Evolutionary conservation across 2,113 vertebrate genomes (phyloP).

Genomic region (Alligator sinensis): DNA sequence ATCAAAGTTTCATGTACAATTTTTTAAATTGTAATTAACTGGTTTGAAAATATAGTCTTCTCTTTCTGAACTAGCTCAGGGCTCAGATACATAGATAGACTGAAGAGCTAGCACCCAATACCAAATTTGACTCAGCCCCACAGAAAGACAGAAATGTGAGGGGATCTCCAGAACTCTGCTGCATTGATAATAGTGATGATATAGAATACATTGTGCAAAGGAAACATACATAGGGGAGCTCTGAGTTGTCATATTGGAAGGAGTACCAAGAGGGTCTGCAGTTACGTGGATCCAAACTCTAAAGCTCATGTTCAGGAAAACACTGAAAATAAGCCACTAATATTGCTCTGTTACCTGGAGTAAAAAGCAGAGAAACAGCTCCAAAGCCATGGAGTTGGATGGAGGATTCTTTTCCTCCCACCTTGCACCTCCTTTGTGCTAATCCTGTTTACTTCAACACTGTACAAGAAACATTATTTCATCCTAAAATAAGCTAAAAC

Average conservation of each 20-base stretch:
- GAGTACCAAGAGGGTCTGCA: constrained; percentile 21
- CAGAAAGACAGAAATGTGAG: neutral
- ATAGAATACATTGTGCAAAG: neutral
- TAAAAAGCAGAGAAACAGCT: constrained; percentile 22
- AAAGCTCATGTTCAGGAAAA: constrained; percentile 65
- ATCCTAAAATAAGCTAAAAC: neutral
- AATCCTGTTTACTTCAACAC: neutral
- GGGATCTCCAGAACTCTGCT: too few species aligned
- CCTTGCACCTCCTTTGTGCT: neutral
- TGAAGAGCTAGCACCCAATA: neutral
- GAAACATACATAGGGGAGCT: neutral
- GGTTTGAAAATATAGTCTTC: neutral
- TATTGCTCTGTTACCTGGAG: neutral
- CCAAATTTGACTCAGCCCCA: neutral
- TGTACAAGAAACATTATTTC: neutral
- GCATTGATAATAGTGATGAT: neutral
- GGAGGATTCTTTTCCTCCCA: neutral
- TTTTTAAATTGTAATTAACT: neutral
- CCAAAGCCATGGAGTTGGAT: constrained; percentile 17
- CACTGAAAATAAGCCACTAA: constrained; percentile 43
- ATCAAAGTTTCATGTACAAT: neutral
- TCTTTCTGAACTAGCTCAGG: neutral
- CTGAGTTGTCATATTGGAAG: neutral
- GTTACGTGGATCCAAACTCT: constrained; percentile 10
- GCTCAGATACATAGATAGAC: neutral